Percentiles rank a stretch among this genome's conserved stretches.
phyloP scores from a whole-genome alignment of 1,140 invertebrate species.

The Zaprionus taronus region DNA sequence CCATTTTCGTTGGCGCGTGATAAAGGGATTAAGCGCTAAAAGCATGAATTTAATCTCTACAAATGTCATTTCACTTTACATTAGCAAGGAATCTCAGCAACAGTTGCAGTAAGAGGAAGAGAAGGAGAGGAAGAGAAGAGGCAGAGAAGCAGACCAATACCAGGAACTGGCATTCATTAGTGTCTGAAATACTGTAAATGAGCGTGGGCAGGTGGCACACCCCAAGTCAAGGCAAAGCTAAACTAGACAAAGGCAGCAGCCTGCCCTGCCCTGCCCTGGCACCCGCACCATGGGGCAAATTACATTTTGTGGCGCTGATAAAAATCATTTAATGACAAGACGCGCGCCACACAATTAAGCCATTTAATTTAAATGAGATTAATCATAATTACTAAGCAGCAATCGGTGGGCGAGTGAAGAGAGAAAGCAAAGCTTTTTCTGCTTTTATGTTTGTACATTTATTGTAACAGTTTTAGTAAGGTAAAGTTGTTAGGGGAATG shows the following conservation, averaged over 20 bases:
- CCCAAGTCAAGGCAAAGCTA: background rate
- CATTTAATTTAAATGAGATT: conserved; percentile 83
- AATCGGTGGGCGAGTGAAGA: conserved; percentile 21
- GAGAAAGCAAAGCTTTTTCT: conserved; percentile 23
- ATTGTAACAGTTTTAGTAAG: conserved; percentile 20
- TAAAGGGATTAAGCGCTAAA: conserved; percentile 78
- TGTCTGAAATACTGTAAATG: conserved; percentile 10
- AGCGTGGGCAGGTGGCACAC: background rate
- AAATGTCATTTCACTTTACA: conserved; percentile 65
- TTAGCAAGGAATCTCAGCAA: conserved; percentile 32
- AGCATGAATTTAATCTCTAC: conserved; percentile 73
- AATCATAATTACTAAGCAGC: conserved; percentile 79
- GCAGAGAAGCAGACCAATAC: background rate
- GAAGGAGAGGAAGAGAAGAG: background rate
- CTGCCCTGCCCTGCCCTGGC: background rate
- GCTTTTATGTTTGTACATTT: conserved; percentile 18
- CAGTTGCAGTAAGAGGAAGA: conserved; percentile 1
- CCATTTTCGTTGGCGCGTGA: conserved; percentile 43
- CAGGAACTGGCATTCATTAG: conserved; percentile 6
- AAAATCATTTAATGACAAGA: conserved; percentile 83
- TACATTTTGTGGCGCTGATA: conserved; percentile 74
- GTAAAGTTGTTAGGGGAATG: background rate
- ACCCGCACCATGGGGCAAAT: conserved; percentile 46
- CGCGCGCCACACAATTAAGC: conserved; percentile 72
- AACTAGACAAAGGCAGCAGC: conserved; percentile 31